Evolutionary conservation across 2,888 invertebrate species (phyloP), one percentile per base, ranked within the genome.

Genomic region (Aleiodes leptofemur): DNA sequence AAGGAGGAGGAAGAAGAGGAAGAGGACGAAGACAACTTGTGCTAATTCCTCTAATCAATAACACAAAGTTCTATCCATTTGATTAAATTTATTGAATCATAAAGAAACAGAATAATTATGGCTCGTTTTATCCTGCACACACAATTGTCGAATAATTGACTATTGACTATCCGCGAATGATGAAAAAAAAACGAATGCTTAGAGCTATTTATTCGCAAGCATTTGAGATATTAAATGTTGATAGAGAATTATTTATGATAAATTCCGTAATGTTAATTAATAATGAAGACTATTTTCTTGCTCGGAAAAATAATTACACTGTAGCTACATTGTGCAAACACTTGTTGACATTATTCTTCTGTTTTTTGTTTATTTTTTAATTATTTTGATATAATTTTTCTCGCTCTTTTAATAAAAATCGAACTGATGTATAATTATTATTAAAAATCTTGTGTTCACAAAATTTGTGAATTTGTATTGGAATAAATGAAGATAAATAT

Each of bases 1-100:
- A 56, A 59, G 16, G 50, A 66, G 6, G 64, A 68, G 3, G 71
- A 75, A 13, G 77, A 73, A 13, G 73, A 79, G 14, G 79, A 74
- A 13, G 74, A 79, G 0, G 77, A 78, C 55, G 80, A 79, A 3
- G 79, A 68, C 2, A 79, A 78, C 51, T 64, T 80, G 31, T 80
- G 80, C 61, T 80, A 77, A 80, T 80, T 66, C 13, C 11, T 51
- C 11, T 8, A 50, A 48, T 31, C 43, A 31, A 38, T 69, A 48
- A 13, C n/a, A 23, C n/a, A 55, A 48, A 48, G 11, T 51, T 29
- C 23, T 68, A 50, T n/a, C 14, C 56, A 34, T 56, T 69, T 50
- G 13, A 31, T 64, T 64, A 16, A 43, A 23, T 64, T 48, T 64
- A 48, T 48, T 43, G n/a, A 43, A 14, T 48, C 48, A 43, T 64